Conservation (phyloP, 2,113 vertebrate genomes). For the Litocranius walleri region DNA sequence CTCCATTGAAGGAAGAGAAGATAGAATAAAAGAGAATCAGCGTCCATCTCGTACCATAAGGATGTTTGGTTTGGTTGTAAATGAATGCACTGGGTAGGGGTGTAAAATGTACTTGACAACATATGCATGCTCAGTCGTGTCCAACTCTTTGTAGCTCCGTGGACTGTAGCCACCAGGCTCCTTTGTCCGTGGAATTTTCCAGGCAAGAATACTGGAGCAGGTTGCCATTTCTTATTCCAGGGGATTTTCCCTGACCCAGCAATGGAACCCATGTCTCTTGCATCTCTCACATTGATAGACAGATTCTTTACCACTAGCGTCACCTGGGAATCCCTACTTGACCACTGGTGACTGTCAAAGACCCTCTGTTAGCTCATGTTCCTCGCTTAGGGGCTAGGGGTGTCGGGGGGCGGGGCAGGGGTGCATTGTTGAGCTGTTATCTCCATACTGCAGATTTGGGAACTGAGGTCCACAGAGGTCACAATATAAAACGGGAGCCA, state of each 20-base stretch:
- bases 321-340: neutral
- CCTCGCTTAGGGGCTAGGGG: neutral
- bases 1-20: neutral
- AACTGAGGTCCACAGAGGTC: neutral
- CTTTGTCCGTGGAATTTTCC: neutral
- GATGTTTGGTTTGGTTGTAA: neutral
- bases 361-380: no score
- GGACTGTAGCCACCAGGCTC: neutral
- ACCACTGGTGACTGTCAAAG: neutral
- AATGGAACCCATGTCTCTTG: neutral
- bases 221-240: neutral
- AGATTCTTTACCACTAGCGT: neutral
- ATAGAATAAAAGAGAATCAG: no score
- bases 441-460: neutral
- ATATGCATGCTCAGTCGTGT: neutral
- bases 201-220: neutral
- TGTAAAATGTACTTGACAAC: neutral
- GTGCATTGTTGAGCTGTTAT: neutral
- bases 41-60: fast-evolving
- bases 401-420: fast-evolving
- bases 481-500: neutral
- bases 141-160: neutral
- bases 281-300: neutral
- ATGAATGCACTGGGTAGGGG: neutral
- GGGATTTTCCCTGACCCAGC: neutral